A percentile compares a stretch with the other conserved stretches of the same genome.
Evolutionary conservation across 2,113 vertebrate species (phyloP).

Genomic region (Apus apus): DNA sequence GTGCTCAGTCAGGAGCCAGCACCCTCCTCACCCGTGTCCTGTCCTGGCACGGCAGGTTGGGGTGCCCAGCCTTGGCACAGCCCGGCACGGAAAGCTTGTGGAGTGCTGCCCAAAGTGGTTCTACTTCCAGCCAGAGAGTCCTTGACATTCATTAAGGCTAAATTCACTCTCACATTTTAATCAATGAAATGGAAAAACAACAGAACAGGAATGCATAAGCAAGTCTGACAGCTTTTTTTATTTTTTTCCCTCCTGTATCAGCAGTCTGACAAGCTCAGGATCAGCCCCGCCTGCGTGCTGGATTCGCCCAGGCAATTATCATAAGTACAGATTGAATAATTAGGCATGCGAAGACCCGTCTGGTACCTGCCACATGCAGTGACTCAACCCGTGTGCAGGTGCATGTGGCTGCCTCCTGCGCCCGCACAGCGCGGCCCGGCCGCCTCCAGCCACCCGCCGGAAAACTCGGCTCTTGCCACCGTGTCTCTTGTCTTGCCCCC

Average conservation of each 20-base stretch:
- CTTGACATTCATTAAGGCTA: conserved; percentile 42
- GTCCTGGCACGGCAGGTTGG: not conserved
- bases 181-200: conserved; percentile 51
- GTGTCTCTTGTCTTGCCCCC: rapidly evolving
- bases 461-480: not conserved
- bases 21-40: not conserved
- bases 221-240: not conserved
- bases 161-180: conserved; percentile 57
- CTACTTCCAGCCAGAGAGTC: not conserved
- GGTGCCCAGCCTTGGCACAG: not conserved
- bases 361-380: conserved; percentile 44
- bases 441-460: rapidly evolving
- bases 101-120: not conserved
- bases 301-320: conserved; percentile 38
- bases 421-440: rapidly evolving
- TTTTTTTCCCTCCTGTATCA: not conserved
- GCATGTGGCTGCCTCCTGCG: not conserved
- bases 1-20: not conserved
- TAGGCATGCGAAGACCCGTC: not conserved
- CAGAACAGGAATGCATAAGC: conserved; percentile 34
- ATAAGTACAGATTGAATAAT: conserved; percentile 18
- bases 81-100: rapidly evolving
- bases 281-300: not conserved
- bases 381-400: conserved; percentile 39
- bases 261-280: not conserved